A percentile compares a stretch with the other conserved stretches of the same genome.
Conservation (phyloP, 2,113 vertebrate genomes). For the Channa maculata region DNA sequence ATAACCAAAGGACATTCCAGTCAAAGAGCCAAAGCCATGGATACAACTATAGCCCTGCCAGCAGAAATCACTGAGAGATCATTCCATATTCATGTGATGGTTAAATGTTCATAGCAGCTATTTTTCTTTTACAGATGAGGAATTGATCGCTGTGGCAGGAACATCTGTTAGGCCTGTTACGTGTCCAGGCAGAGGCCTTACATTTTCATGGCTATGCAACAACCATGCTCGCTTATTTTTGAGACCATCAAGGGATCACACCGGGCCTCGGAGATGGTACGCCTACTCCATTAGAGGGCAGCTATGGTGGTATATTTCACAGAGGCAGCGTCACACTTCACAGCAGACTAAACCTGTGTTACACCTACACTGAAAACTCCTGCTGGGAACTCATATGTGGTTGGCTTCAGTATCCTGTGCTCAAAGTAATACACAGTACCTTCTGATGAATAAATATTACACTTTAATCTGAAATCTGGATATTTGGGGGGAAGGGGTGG, state of each 20-base stretch:
- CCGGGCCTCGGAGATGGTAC: slow-evolving; percentile 23
- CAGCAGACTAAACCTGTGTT: slow-evolving; percentile 35
- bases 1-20: slow-evolving; percentile 70
- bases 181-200: slow-evolving; percentile 32
- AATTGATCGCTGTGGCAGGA: slow-evolving; percentile 40
- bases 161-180: slow-evolving; percentile 59
- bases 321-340: slow-evolving; percentile 37
- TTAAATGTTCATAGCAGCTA: slow-evolving; percentile 23
- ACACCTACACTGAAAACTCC: slow-evolving; percentile 42
- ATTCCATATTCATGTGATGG: slow-evolving; percentile 23
- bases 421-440: slow-evolving; percentile 1
- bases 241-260: slow-evolving; percentile 46
- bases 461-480: slow-evolving; percentile 8
- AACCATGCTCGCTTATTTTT: slow-evolving; percentile 30
- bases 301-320: slow-evolving; percentile 36
- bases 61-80: slow-evolving; percentile 18
- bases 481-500: background rate
- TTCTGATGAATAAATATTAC: slow-evolving; percentile 29
- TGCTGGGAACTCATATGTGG: slow-evolving; percentile 23
- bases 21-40: slow-evolving; percentile 53
- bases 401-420: slow-evolving; percentile 16
- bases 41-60: slow-evolving; percentile 33
- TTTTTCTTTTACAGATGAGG: slow-evolving; percentile 32
- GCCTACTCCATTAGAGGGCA: slow-evolving; percentile 42
- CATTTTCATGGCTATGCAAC: slow-evolving; percentile 45